phyloP scores from a whole-genome alignment of 2,113 vertebrate species.

The Halcyon senegalensis region DNA sequence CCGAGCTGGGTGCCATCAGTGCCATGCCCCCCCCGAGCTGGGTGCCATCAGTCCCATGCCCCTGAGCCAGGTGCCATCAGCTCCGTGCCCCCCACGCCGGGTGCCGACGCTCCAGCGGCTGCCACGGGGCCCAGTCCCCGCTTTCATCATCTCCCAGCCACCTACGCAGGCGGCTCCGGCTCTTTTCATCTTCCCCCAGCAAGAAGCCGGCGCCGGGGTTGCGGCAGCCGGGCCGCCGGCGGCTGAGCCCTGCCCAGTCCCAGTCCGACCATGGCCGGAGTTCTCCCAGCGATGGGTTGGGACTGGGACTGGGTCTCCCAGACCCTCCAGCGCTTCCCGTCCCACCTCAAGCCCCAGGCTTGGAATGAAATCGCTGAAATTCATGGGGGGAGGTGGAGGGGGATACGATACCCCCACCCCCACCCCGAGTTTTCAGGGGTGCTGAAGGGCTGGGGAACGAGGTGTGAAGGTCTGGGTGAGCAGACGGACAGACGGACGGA shows the following conservation, averaged over 20 bases:
- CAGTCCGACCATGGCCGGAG: neutral
- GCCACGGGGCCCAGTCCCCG: rapidly evolving
- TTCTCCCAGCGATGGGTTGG: neutral
- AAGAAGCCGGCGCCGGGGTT: neutral
- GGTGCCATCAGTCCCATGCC: too few species aligned
- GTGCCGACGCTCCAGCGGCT: rapidly evolving
- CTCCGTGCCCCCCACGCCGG: rapidly evolving
- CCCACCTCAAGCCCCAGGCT: neutral
- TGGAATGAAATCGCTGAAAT: neutral
- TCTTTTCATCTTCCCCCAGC: neutral
- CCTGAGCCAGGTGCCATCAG: neutral
- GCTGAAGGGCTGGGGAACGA: neutral
- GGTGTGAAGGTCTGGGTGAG: neutral
- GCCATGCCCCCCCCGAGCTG: too few species aligned
- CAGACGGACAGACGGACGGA: rapidly evolving
- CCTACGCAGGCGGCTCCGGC: neutral
- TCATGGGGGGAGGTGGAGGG: rapidly evolving
- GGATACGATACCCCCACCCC: rapidly evolving
- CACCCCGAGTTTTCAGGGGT: neutral
- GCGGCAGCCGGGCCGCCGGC: rapidly evolving
- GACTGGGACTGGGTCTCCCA: neutral
- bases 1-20: too few species aligned
- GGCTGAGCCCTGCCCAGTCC: too few species aligned
- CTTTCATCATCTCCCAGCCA: neutral
- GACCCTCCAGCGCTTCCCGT: neutral